phyloP scores from a whole-genome alignment of 2,113 vertebrate species.

The Sylvia atricapilla region DNA sequence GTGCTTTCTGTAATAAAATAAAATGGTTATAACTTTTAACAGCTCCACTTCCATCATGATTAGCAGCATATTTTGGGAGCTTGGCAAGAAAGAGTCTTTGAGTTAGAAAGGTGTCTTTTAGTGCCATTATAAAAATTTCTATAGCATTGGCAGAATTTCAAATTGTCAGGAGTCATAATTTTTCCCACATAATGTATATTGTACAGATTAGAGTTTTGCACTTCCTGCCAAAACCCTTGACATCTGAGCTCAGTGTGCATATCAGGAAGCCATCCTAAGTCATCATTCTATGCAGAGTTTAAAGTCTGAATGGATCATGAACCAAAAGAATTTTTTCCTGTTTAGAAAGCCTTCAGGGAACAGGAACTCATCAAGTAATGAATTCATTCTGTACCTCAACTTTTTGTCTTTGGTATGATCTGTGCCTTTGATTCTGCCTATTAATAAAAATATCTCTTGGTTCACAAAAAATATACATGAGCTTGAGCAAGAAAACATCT shows the following conservation, averaged over 20 bases:
- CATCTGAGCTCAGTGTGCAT: rapidly evolving
- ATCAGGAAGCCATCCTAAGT: not conserved
- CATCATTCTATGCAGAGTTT: not conserved
- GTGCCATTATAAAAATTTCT: slow-evolving; percentile 13
- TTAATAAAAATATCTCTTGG: not conserved
- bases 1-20: not conserved
- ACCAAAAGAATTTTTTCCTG: not conserved
- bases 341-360: not conserved
- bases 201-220: not conserved
- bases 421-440: not conserved
- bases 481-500: not conserved
- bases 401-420: not conserved
- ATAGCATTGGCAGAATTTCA: not conserved
- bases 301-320: not conserved
- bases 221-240: not conserved
- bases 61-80: slow-evolving; percentile 5
- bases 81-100: not conserved
- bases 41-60: slow-evolving; percentile 7
- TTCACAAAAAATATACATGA: not conserved
- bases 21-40: slow-evolving; percentile 1
- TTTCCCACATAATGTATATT: not conserved
- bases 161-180: not conserved
- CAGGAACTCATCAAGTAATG: not conserved
- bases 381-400: not conserved
- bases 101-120: slow-evolving; percentile 10